A percentile compares a stretch with the other conserved stretches of the same genome.
These are phyloP conservation scores for Cephalotes varians DNA, from an alignment of 2,888 invertebrate genomes.

Conservation along the genomic window DNA sequence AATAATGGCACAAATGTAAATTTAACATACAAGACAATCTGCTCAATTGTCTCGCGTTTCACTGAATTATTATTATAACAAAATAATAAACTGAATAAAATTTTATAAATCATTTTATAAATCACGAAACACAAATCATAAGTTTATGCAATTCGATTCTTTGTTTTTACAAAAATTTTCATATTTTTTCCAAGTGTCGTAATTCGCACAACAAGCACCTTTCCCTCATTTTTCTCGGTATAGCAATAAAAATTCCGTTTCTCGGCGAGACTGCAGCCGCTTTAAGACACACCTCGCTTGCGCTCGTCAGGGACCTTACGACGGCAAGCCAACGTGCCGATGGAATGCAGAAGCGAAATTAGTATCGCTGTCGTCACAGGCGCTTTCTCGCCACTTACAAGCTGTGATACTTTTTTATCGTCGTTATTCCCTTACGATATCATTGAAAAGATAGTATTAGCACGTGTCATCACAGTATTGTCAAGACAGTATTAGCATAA, in stretches of 20 bases:
- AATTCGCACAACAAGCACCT: background rate
- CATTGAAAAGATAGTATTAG: conserved; percentile 22
- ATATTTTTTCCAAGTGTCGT: background rate
- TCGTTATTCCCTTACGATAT: conserved; percentile 47
- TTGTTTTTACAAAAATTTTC: conserved; percentile 1
- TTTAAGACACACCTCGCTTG: conserved; percentile 31
- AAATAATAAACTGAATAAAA: background rate
- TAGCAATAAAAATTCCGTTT: conserved; percentile 44
- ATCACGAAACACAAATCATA: background rate
- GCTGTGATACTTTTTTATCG: conserved; percentile 54
- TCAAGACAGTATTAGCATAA: conserved; percentile 37
- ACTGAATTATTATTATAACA: background rate
- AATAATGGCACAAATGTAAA: background rate
- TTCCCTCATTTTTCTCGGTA: conserved; percentile 29
- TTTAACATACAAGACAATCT: background rate
- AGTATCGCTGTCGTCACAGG: conserved; percentile 73
- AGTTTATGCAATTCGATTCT: background rate
- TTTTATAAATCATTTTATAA: background rate
- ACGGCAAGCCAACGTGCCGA: conserved; percentile 65
- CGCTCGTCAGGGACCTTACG: conserved; percentile 56
- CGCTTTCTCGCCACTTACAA: conserved; percentile 67
- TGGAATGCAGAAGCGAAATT: conserved; percentile 78
- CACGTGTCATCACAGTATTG: too few species aligned
- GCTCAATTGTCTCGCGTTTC: background rate
- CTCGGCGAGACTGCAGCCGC: conserved; percentile 19